Base-by-base conservation (phyloP, 1,140 invertebrate genomes). In the Ridgeia piscesae region DNA sequence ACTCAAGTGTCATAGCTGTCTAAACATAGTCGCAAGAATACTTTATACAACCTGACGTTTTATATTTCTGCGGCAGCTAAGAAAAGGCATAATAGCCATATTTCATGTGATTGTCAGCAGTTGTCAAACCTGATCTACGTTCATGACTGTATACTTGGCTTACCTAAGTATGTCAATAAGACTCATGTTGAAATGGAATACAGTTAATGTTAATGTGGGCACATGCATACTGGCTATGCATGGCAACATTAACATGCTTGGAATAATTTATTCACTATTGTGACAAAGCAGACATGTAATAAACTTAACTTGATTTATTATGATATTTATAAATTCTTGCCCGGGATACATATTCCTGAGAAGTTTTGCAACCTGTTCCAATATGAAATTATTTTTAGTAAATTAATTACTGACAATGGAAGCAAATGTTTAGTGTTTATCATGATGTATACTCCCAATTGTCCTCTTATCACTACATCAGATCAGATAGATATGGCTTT, bases 81-180 rank as follows among this genome's bases (percentile, higher is more conserved):
- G 58, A 77, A 21, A 31, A 9, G 2, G 58, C 58, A 77, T 4
- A 77, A 77, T 35, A 6, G 14, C 35, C 17, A 17, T 48, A 34
- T 33, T 58, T 33, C 90, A 35, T 33, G 91, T 89, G 17, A 91
- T 91, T 89, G 14, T 92, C 35, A 34, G 88, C 50, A 88, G 77
- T 92, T 92, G 21, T 33, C n/a, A 34, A 92, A 88, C 33, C 21
- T 34, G 31, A 58, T 91, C 58, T 91, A 34, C 91, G 58, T 91
- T 58, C 35, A 48, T 35, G 50, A 34, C 35, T 91, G 31, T 31
- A 6, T 21, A 34, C 42, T 42, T 77, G 58, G 58, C 58, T 77
- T 77, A n/a, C n/a, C n/a, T n/a, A n/a, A n/a, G n/a, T n/a, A 77
- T 77, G 58, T 77, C 14, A 77, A 27, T 31, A 77, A 31, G 27